Conservation (phyloP, 2,888 invertebrate genomes). For the Eilema griseolum region DNA sequence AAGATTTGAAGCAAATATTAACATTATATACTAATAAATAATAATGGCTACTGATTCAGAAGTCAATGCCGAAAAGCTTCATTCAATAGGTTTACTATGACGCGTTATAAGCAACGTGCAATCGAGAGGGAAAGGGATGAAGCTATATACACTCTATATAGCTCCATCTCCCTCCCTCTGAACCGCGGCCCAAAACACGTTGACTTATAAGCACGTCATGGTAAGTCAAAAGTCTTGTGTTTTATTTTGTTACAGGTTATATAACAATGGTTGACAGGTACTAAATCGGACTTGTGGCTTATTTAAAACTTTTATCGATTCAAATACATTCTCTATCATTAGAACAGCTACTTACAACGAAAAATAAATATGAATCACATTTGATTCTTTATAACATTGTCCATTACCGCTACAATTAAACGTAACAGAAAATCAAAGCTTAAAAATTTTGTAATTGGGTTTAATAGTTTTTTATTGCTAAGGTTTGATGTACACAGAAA, state of each 20-base stretch:
- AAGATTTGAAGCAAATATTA: too few relatives aligned
- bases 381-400: conserved; percentile 4
- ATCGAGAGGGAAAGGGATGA: too few relatives aligned
- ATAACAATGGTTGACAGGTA: neutral
- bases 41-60: too few relatives aligned
- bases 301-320: neutral
- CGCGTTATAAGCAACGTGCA: too few relatives aligned
- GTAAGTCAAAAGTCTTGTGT: neutral
- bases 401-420: conserved; percentile 4
- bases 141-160: too few relatives aligned
- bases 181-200: too few relatives aligned
- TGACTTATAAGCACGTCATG: too few relatives aligned
- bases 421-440: neutral
- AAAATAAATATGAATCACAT: neutral
- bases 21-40: too few relatives aligned
- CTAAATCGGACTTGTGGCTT: neutral
- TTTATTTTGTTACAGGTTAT: neutral
- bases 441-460: neutral
- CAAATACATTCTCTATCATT: neutral
- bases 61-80: too few relatives aligned
- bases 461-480: neutral
- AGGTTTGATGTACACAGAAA: neutral
- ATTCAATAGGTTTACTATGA: too few relatives aligned
- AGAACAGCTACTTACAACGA: neutral
- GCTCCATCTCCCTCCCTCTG: neutral